Percentiles rank a stretch among this genome's conserved stretches.
phyloP scores from a whole-genome alignment of 1,140 invertebrate genomes.

The Diorhabda sublineata region DNA sequence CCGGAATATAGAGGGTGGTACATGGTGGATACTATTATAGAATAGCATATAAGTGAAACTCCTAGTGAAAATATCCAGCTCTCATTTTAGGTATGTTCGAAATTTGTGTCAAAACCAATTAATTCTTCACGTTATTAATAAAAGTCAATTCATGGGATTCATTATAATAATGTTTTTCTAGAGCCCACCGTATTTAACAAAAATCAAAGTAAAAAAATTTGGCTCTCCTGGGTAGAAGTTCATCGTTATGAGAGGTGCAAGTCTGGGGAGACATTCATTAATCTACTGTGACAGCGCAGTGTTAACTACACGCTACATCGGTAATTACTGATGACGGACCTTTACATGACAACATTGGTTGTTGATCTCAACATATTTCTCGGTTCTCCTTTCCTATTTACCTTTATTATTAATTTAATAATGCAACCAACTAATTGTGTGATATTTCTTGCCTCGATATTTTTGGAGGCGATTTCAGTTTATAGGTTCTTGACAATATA shows the following conservation, averaged over 20 bases:
- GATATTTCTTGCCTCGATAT: background rate
- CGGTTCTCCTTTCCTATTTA: slow-evolving; percentile 1
- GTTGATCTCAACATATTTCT: slow-evolving; percentile 25
- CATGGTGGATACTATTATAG: too few relatives aligned
- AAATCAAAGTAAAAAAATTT: background rate
- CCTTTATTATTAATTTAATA: slow-evolving; percentile 21
- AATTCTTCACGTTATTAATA: too few relatives aligned
- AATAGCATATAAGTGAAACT: too few relatives aligned
- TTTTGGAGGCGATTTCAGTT: background rate
- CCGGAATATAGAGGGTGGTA: too few relatives aligned
- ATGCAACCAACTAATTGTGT: slow-evolving; percentile 10
- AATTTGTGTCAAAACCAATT: too few relatives aligned
- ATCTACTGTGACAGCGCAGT: slow-evolving; percentile 47
- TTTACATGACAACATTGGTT: slow-evolving; percentile 32
- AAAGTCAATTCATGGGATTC: too few relatives aligned
- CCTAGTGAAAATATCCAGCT: too few relatives aligned
- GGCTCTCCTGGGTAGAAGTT: slow-evolving; percentile 10
- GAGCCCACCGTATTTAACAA: background rate
- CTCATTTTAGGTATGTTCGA: too few relatives aligned
- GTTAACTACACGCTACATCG: slow-evolving; percentile 48
- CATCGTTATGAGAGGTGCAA: slow-evolving; percentile 28
- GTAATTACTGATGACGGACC: slow-evolving; percentile 46
- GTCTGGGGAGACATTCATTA: slow-evolving; percentile 49
- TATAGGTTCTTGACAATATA: too few relatives aligned
- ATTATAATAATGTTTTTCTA: background rate